These are phyloP conservation scores for Lithodes maja DNA, from an alignment of 2,888 invertebrate species.

Conservation along the genomic window DNA sequence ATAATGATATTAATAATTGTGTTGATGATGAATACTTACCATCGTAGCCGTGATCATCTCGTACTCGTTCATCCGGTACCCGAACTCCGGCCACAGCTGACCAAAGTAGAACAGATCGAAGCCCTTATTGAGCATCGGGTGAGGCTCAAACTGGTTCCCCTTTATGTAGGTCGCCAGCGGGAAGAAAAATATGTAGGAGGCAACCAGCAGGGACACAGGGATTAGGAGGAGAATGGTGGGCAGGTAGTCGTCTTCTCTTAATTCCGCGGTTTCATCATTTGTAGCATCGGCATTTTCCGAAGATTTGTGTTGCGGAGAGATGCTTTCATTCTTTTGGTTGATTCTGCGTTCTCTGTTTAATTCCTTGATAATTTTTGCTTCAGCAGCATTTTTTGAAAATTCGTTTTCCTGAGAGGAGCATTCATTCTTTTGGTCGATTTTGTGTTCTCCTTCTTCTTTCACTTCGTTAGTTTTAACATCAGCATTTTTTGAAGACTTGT, in stretches of 20 bases:
- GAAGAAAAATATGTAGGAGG: conserved; percentile 61
- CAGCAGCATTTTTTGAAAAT: too few relatives aligned
- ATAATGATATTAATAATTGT: too few relatives aligned
- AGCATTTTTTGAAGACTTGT: too few relatives aligned
- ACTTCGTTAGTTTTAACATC: background rate
- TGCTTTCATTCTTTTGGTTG: too few relatives aligned
- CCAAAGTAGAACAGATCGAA: conserved; percentile 58
- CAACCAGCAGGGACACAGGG: conserved; percentile 8
- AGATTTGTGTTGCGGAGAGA: too few relatives aligned
- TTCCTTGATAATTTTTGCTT: too few relatives aligned
- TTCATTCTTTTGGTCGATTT: background rate
- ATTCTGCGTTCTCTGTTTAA: too few relatives aligned
- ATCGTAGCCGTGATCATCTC: background rate
- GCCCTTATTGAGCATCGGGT: conserved; percentile 28
- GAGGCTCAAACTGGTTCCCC: conserved; percentile 41
- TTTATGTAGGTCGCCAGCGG: conserved; percentile 66
- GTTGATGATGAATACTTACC: conserved; percentile 17
- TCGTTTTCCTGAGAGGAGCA: too few relatives aligned
- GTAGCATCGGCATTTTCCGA: too few relatives aligned
- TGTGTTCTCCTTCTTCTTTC: background rate
- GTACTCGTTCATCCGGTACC: conserved; percentile 52
- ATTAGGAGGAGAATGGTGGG: background rate
- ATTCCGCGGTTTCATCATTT: too few relatives aligned
- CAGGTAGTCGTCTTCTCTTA: background rate
- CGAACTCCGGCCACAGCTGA: conserved; percentile 67